Evolutionary conservation across 2,797 vertebrate genomes (phyloP), one percentile per base, ranked within the genome.

Genomic region (Darevskia mixta): DNA sequence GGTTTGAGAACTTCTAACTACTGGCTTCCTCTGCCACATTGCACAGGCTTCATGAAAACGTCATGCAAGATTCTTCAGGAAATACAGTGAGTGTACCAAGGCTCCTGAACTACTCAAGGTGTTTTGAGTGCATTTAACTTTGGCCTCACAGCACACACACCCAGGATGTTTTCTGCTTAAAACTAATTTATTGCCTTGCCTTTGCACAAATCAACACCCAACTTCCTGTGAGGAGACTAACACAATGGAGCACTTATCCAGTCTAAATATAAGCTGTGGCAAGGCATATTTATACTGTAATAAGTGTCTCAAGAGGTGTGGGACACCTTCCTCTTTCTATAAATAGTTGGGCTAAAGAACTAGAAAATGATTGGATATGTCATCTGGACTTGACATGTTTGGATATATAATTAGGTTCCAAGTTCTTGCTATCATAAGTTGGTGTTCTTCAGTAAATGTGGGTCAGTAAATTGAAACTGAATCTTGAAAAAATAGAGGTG

Each of bases 41-140:
- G 84, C 81, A 45, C 32, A 45, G 75, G 17, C 41, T 64, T 92
- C 75, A 81, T 67, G 45, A 90, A 91, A 66, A 17, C 1, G 75
- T 87, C 82, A 88, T 81, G 2, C 67, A 35, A 72, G 38, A 43
- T 11, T 73, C 45, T 82, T 77, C 58, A 81, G 82, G 82, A 85
- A 87, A 49, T 85, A 41, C 11, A 85, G 7, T 35, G 20, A 75
- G 45, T 77, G 23, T 79, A 77, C 17, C 32, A 7, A 67, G 29
- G 41, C 64, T 73, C 23, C 25, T 85, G 77, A 80, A 58, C 43
- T 81, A 23, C 77, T 85, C 80, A 84, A 81, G 82, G 82, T 69
- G 9, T 55, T 61, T 55, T 83, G 76, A 73, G 45, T 71, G 32
- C 67, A 45, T 43, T 82, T 80, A 84, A 67, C 27, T 69, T 76